A percentile compares a stretch with the other conserved stretches of the same genome.
Conservation (phyloP, 2,113 vertebrate species). For the Microtus ochrogaster region DNA sequence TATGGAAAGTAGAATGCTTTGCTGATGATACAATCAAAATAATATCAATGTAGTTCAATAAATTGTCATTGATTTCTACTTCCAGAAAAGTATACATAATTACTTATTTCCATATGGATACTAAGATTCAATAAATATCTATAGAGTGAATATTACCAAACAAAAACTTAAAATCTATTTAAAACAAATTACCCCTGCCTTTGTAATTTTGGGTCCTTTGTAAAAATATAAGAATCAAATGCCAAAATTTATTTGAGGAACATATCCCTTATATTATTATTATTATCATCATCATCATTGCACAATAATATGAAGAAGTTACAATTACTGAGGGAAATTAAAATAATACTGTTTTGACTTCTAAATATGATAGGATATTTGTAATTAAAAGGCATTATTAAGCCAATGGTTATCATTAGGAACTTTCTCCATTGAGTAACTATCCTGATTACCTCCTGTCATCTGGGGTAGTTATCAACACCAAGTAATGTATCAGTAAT, state of each 20-base stretch:
- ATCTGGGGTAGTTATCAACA: neutral
- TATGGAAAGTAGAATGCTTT: neutral
- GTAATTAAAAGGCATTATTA: neutral
- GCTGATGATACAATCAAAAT: neutral
- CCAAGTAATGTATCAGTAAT: neutral
- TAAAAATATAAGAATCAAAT: neutral
- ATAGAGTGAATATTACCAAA: neutral
- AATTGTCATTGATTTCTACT: neutral
- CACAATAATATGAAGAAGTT: neutral
- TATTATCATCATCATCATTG: neutral
- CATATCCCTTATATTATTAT: neutral
- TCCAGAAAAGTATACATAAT: neutral
- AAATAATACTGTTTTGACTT: neutral
- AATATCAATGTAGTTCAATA: conserved; percentile 10
- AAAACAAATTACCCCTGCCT: neutral
- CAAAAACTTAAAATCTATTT: neutral
- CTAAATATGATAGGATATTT: neutral
- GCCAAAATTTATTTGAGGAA: neutral
- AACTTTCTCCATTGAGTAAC: neutral
- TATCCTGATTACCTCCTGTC: neutral
- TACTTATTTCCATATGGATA: neutral
- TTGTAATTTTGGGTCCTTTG: neutral
- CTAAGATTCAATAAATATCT: neutral
- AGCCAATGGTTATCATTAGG: neutral
- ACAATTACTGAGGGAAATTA: neutral